Conservation (phyloP, 2,113 vertebrate species). For the Hippopotamus amphibius region DNA sequence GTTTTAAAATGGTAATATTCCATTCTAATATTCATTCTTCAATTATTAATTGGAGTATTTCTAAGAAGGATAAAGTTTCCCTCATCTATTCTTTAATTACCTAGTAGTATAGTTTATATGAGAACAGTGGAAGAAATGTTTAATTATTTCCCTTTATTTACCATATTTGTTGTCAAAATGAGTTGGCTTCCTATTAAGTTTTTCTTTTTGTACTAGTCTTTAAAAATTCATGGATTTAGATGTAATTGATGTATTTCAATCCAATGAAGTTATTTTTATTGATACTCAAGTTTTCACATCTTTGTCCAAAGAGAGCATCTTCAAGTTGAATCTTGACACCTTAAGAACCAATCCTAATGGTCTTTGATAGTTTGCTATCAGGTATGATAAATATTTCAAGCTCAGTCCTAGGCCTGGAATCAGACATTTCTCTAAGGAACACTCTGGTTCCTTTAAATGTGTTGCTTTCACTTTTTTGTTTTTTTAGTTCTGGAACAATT, state of each 20-base stretch:
- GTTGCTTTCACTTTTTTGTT: not conserved
- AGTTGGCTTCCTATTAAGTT: not conserved
- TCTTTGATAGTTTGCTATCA: not conserved
- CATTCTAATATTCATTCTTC: not conserved
- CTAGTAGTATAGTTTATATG: not conserved
- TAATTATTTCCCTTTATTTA: not conserved
- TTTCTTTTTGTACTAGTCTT: not conserved
- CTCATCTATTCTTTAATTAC: not conserved
- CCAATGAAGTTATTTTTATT: not conserved
- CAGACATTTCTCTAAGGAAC: conserved; percentile 6
- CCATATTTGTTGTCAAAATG: not conserved
- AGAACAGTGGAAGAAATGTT: conserved; percentile 6
- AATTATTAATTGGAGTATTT: not conserved
- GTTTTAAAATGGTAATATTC: not conserved
- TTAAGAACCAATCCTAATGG: not conserved
- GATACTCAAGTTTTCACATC: not conserved
- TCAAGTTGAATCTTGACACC: not conserved
- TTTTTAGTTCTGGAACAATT: conserved; percentile 22
- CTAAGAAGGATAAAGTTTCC: not conserved
- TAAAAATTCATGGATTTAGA: conserved; percentile 7
- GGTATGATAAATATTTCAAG: not conserved
- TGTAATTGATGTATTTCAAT: not conserved
- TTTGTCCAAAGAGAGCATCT: not conserved
- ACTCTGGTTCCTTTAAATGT: not conserved
- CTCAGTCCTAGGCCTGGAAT: not conserved